A percentile compares a stretch with the other conserved stretches of the same genome.
Conservation (phyloP, 2,113 vertebrate species). For the Pteronura brasiliensis region DNA sequence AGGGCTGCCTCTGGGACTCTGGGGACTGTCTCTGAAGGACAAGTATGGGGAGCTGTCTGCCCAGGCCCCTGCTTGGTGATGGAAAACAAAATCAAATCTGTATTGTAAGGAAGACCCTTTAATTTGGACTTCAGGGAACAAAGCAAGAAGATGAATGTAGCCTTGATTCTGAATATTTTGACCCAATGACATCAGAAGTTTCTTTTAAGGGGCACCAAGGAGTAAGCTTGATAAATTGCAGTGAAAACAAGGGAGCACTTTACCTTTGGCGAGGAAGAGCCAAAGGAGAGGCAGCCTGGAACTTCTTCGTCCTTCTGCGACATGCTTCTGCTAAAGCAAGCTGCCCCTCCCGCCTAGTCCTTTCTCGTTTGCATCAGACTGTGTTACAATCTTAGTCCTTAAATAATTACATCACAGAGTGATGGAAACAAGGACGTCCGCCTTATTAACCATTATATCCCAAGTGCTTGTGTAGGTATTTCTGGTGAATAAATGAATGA, state of each 20-base stretch:
- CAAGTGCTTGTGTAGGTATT: neutral
- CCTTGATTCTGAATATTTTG: neutral
- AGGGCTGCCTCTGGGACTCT: neutral
- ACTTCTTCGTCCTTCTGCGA: neutral
- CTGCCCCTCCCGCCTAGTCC: neutral
- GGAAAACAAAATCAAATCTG: neutral
- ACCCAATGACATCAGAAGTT: neutral
- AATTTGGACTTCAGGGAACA: neutral
- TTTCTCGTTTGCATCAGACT: neutral
- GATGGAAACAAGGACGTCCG: neutral
- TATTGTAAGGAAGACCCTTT: neutral
- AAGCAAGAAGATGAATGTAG: neutral
- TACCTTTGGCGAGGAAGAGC: neutral
- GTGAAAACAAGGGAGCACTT: neutral
- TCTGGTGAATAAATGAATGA: neutral
- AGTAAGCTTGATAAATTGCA: neutral
- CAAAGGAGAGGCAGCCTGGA: neutral
- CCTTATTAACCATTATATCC: neutral
- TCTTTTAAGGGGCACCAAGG: neutral
- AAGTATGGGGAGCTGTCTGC: fast-evolving
- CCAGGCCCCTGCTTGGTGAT: fast-evolving
- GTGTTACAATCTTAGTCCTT: neutral
- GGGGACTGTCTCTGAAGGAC: neutral
- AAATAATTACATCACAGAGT: neutral
- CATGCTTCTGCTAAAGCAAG: neutral